Conservation (phyloP, 2,797 vertebrate species). For the Sebastes goodei region DNA sequence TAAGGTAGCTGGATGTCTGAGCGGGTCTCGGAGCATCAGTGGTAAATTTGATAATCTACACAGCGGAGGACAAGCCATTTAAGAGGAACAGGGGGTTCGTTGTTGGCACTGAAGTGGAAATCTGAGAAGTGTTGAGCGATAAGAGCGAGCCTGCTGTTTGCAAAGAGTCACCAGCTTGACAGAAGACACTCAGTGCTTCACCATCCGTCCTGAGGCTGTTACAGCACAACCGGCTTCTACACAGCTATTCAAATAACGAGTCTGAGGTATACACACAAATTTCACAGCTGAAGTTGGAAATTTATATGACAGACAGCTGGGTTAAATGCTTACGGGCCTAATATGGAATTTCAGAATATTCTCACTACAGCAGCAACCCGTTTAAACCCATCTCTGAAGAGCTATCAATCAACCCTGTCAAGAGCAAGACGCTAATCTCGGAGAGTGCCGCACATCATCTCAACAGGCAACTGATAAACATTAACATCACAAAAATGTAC, state of each 20-base stretch:
- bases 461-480: slow-evolving; percentile 29
- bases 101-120: slow-evolving; percentile 45
- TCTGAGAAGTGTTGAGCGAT: slow-evolving; percentile 45
- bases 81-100: slow-evolving; percentile 43
- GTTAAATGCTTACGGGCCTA: slow-evolving; percentile 14
- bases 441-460: slow-evolving; percentile 46
- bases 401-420: slow-evolving; percentile 47
- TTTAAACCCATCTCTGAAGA: slow-evolving; percentile 24
- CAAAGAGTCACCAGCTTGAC: slow-evolving; percentile 36
- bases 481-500: not conserved
- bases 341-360: slow-evolving; percentile 26
- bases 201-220: slow-evolving; percentile 35
- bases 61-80: slow-evolving; percentile 33
- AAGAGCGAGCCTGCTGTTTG: slow-evolving; percentile 44
- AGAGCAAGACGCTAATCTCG: slow-evolving; percentile 39
- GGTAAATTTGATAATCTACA: slow-evolving; percentile 50
- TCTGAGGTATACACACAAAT: not conserved
- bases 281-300: slow-evolving; percentile 2
- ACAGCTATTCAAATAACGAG: not conserved
- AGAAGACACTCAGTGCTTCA: slow-evolving; percentile 29
- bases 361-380: slow-evolving; percentile 3
- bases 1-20: not conserved
- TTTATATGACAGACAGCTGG: slow-evolving; percentile 21
- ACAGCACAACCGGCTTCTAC: not conserved
- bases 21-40: slow-evolving; percentile 16